These are phyloP conservation scores for Plecturocebus donacophilus DNA, from an alignment of 2,113 vertebrate genomes.

Conservation along the genomic window DNA sequence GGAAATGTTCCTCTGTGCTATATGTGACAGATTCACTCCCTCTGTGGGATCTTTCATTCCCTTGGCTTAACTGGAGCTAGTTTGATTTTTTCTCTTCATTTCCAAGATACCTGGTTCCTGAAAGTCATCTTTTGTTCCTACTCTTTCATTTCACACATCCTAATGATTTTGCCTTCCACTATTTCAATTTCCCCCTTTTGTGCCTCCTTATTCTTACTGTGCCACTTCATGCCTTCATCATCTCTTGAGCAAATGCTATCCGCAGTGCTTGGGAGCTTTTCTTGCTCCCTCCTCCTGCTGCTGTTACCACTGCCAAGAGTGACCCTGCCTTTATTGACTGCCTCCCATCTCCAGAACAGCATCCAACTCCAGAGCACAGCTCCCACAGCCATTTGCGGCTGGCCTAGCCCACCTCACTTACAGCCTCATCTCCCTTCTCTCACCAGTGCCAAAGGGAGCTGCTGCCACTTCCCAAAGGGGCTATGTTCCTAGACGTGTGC, in stretches of 20 bases:
- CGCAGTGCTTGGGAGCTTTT: neutral
- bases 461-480: fast-evolving
- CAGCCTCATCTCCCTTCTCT: neutral
- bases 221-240: neutral
- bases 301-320: too few relatives aligned
- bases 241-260: neutral
- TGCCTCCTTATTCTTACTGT: neutral
- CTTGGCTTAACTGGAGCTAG: fast-evolving
- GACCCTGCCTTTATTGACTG: too few relatives aligned
- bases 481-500: neutral
- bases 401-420: fast-evolving
- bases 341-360: neutral
- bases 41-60: neutral
- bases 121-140: neutral
- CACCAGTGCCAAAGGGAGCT: fast-evolving
- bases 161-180: neutral
- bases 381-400: fast-evolving
- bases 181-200: neutral
- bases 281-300: neutral
- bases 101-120: neutral
- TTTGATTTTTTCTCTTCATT: neutral
- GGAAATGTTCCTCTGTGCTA: neutral
- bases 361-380: fast-evolving
- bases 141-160: neutral
- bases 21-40: neutral